phyloP scores from a whole-genome alignment of 2,888 invertebrate genomes.

The Troides oblongomaculatus region DNA sequence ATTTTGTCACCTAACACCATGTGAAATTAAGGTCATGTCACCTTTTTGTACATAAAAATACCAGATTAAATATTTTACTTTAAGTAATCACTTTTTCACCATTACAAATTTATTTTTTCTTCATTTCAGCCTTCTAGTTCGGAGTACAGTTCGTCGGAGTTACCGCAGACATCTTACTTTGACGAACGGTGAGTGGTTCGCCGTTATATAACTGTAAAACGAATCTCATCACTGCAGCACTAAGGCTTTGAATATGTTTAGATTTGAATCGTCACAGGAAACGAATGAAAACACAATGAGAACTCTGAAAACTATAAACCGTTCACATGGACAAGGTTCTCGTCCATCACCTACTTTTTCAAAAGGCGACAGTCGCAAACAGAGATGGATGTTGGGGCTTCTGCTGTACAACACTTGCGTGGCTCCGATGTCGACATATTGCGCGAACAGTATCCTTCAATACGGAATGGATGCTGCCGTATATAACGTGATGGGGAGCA shows the following conservation, averaged over 20 bases:
- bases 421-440: slow-evolving; percentile 68
- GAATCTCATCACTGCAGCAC: slow-evolving; percentile 30
- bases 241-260: slow-evolving; percentile 40
- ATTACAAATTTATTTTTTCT: slow-evolving; percentile 11
- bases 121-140: slow-evolving; percentile 58
- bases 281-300: slow-evolving; percentile 28
- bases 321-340: slow-evolving; percentile 6
- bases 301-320: slow-evolving; percentile 11
- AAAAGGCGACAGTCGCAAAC: slow-evolving; percentile 42
- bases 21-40: too few relatives aligned
- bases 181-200: slow-evolving; percentile 59
- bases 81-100: neutral
- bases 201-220: slow-evolving; percentile 2
- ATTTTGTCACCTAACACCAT: too few relatives aligned
- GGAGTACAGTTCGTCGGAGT: slow-evolving; percentile 46
- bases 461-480: slow-evolving; percentile 70
- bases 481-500: slow-evolving; percentile 58
- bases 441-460: slow-evolving; percentile 63
- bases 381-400: slow-evolving; percentile 68
- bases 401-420: slow-evolving; percentile 68
- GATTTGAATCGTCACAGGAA: slow-evolving; percentile 59
- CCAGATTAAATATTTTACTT: neutral
- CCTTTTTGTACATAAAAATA: too few relatives aligned
- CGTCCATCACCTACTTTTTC: slow-evolving; percentile 40
- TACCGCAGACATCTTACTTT: slow-evolving; percentile 60